These are phyloP conservation scores for Limnodromus scolopaceus DNA, from an alignment of 2,797 vertebrate species.

Conservation along the genomic window DNA sequence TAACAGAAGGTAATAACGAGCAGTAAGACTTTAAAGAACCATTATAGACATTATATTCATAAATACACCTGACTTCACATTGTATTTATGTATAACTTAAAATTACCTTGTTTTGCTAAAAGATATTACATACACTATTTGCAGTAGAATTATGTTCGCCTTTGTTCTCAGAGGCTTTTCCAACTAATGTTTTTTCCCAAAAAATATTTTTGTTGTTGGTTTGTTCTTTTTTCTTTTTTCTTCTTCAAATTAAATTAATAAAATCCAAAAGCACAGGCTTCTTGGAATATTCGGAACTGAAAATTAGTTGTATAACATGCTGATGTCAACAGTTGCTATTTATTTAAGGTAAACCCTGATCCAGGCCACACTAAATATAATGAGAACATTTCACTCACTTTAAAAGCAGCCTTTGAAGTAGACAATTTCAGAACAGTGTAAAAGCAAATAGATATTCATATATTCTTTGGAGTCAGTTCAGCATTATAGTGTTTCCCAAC, in stretches of 20 bases:
- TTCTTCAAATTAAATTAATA: not conserved
- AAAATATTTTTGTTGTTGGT: not conserved
- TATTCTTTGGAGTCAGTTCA: not conserved
- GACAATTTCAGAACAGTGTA: not conserved
- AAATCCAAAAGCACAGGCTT: not conserved
- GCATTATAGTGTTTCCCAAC: not conserved
- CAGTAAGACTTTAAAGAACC: not conserved
- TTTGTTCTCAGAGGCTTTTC: not conserved
- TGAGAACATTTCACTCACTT: not conserved
- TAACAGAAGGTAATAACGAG: not conserved
- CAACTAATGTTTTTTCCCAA: not conserved
- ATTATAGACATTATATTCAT: not conserved
- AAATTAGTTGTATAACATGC: not conserved
- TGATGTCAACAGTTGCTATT: not conserved
- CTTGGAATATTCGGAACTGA: not conserved
- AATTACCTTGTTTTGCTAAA: not conserved
- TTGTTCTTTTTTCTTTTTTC: no score
- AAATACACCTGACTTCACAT: not conserved
- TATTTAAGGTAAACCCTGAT: not conserved
- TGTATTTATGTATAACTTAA: not conserved
- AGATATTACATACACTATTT: not conserved
- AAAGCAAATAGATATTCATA: not conserved
- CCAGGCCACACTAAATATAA: not conserved
- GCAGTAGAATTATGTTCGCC: not conserved
- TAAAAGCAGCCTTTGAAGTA: not conserved